Evolutionary conservation across 2,888 invertebrate species (phyloP).

Genomic region (Brachyptera risi): DNA sequence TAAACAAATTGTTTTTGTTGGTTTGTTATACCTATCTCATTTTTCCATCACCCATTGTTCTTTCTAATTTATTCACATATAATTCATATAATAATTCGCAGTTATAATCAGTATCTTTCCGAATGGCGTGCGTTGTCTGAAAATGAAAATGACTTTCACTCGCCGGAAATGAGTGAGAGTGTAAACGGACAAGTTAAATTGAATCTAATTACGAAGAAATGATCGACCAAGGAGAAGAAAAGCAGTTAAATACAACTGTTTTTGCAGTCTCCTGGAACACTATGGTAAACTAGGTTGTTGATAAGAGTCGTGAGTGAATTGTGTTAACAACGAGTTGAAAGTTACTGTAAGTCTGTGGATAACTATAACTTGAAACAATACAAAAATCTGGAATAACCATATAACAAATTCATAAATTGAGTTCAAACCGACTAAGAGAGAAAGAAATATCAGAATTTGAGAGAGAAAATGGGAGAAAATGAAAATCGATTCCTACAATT

Average conservation of each 20-base stretch:
- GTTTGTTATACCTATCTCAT: neutral
- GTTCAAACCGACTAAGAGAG: too few species aligned
- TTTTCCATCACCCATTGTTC: neutral
- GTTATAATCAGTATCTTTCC: constrained; percentile 2
- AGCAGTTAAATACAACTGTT: constrained; percentile 13
- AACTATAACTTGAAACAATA: too few species aligned
- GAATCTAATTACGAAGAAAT: neutral
- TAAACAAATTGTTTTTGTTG: neutral
- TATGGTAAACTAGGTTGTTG: neutral
- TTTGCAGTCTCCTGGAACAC: constrained; percentile 11
- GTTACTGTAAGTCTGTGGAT: too few species aligned
- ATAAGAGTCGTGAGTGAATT: too few species aligned
- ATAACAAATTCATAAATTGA: too few species aligned
- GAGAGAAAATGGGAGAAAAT: too few species aligned
- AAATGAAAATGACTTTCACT: constrained; percentile 14
- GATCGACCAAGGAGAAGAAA: neutral
- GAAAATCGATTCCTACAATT: too few species aligned
- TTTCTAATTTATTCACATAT: neutral
- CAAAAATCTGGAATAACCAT: too few species aligned
- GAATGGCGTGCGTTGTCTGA: constrained; percentile 11
- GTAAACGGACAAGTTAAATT: constrained; percentile 12
- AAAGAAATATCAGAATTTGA: too few species aligned
- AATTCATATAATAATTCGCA: neutral
- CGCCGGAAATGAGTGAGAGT: constrained; percentile 16
- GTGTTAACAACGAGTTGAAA: too few species aligned